A percentile compares a stretch with the other conserved stretches of the same genome.
Conservation (phyloP, 2,888 invertebrate genomes). For the Agelastica alni region DNA sequence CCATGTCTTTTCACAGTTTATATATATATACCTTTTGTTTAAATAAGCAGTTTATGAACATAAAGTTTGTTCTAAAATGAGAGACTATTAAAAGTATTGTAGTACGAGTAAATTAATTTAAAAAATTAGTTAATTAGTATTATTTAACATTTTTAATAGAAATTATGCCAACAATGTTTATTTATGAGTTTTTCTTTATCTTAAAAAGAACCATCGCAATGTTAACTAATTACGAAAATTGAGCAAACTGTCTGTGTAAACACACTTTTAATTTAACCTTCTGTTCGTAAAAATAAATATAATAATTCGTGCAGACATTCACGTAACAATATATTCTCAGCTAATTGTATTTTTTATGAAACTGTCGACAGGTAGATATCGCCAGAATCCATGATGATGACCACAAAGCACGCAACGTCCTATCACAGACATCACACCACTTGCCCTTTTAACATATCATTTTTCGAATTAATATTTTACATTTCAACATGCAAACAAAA, state of each 20-base stretch:
- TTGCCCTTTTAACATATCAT: slow-evolving; percentile 46
- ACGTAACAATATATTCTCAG: slow-evolving; percentile 18
- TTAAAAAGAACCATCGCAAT: not conserved
- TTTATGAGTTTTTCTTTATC: not conserved
- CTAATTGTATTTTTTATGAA: slow-evolving; percentile 30
- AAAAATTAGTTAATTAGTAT: no score
- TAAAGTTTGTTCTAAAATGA: no score
- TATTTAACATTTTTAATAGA: not conserved
- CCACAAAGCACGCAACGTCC: slow-evolving; percentile 46
- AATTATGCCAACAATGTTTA: not conserved
- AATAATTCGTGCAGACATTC: slow-evolving; percentile 7
- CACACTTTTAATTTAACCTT: not conserved
- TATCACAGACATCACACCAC: slow-evolving; percentile 46
- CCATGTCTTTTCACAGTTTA: no score
- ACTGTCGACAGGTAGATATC: slow-evolving; percentile 42
- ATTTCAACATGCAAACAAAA: slow-evolving; percentile 36
- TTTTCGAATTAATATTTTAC: slow-evolving; percentile 38
- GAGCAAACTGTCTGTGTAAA: not conserved
- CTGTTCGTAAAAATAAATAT: not conserved
- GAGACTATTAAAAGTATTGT: no score
- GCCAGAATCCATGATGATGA: slow-evolving; percentile 38
- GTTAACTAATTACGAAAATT: not conserved
- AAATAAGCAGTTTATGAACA: no score
- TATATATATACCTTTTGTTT: no score
- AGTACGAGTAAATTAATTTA: no score